Conservation (phyloP, 2,113 vertebrate species). For the Glaucomys volans region DNA sequence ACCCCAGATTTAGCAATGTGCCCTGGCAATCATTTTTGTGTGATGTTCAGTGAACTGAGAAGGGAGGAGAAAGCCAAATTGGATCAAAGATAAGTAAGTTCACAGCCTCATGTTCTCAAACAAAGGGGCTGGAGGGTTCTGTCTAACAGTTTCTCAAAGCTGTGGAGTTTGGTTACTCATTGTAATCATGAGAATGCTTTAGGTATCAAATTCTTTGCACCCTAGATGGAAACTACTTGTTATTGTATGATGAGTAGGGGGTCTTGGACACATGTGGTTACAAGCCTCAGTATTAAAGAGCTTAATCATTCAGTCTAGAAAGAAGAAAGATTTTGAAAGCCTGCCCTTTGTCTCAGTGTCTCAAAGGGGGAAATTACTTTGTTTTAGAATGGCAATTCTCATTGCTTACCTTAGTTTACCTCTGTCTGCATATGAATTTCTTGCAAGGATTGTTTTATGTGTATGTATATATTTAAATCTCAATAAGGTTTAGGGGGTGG, state of each 20-base stretch:
- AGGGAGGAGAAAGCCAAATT: slow-evolving; percentile 39
- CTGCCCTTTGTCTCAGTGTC: neutral
- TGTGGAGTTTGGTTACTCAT: slow-evolving; percentile 63
- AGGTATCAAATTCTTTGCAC: slow-evolving; percentile 22
- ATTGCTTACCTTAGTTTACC: neutral
- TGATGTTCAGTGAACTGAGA: slow-evolving; percentile 60
- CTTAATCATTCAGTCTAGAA: neutral
- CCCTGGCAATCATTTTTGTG: neutral
- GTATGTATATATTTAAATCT: neutral
- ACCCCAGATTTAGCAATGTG: neutral
- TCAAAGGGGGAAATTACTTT: neutral
- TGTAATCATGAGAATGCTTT: neutral
- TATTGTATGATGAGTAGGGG: neutral
- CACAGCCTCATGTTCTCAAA: slow-evolving; percentile 53
- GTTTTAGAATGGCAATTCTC: neutral
- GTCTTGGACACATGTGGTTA: neutral
- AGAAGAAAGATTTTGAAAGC: neutral
- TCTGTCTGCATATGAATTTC: neutral
- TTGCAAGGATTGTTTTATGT: neutral
- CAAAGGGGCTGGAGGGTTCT: slow-evolving; percentile 28
- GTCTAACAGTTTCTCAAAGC: neutral
- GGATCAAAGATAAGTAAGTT: slow-evolving; percentile 68
- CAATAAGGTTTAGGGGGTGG: no score
- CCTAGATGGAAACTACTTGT: neutral
- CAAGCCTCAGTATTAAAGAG: neutral